Evolutionary conservation across 2,888 invertebrate genomes (phyloP).

Genomic region (Caenorhabditis afra): DNA sequence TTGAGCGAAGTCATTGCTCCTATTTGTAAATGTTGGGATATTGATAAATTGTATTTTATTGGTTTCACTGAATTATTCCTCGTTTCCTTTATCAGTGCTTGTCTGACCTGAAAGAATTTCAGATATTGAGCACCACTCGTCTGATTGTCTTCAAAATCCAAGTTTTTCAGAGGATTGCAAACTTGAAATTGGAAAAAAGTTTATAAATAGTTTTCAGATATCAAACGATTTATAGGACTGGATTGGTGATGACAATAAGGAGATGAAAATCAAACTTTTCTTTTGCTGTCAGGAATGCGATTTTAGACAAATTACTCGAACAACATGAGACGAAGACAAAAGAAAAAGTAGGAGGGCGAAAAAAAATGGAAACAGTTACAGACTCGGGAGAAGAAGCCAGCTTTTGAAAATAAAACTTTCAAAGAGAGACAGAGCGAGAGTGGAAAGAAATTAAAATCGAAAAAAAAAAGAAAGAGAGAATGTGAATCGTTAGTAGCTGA

Average conservation of each 20-base stretch:
- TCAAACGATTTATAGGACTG: not conserved
- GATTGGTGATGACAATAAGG: not conserved
- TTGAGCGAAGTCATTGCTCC: constrained; percentile 50
- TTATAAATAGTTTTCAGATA: not conserved
- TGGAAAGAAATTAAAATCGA: not conserved
- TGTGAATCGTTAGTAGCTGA: constrained; percentile 6
- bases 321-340: constrained; percentile 52
- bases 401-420: constrained; percentile 59
- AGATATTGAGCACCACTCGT: no score
- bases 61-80: no score
- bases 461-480: not conserved
- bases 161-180: no score
- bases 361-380: no score
- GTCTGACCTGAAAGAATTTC: no score
- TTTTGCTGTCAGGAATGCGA: constrained; percentile 48
- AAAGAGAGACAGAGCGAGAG: constrained; percentile 40
- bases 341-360: constrained; percentile 1
- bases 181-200: no score
- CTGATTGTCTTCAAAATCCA: no score
- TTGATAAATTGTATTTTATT: not conserved
- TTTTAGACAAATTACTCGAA: constrained; percentile 57
- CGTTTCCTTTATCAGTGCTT: no score
- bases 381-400: constrained; percentile 24
- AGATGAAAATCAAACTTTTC: constrained; percentile 8
- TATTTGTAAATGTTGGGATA: constrained; percentile 44